Evolutionary conservation across 2,113 vertebrate genomes (phyloP), one percentile per base, ranked within the genome.

Genomic region (Martes martes): DNA sequence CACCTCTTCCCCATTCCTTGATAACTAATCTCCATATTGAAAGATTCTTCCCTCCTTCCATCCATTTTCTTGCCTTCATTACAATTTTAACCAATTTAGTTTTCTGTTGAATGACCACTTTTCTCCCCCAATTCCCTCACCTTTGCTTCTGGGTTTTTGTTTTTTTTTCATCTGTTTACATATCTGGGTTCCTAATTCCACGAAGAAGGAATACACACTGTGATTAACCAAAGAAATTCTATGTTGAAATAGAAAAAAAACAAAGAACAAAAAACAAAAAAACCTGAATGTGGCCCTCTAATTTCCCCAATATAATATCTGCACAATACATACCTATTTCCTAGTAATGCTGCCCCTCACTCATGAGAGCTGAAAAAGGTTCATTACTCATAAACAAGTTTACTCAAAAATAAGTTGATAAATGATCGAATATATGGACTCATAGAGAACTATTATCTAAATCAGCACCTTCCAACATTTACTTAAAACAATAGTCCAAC

Each of bases 41-140:
- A 80, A 59, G 57, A 18, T 57, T 65, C 55, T 47, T 74, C 33
- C 47, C 31, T 83, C 28, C 52, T 33, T 63, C 33, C 11, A 73
- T 31, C 39, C 39, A 36, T 74, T 71, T 63, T 82, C 42, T 89
- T 82, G 45, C 69, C 57, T 89, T 80, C 61, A 74, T 76, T 55
- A 45, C 14, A 83, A 86, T 83, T 95, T 45, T 94, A 93, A 74
- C 24, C 52, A 80, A 83, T 42, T 94, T 79, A 69, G 23, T 93
- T 81, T 93, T 91, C 80, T 85, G 28, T 65, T 83, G 69, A 61
- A 45, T 4, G 7, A 36, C 9, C 36, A 0, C 55, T 65, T 57
- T 80, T 89, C 42, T 80, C 47, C 85, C 78, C 36, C 86, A 91
- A 88, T 91, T 91, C 26, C 39, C 71, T 78, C 31, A 36, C 59